These are phyloP conservation scores for Agrochola lychnidis DNA, from an alignment of 2,888 invertebrate genomes.

Conservation along the genomic window DNA sequence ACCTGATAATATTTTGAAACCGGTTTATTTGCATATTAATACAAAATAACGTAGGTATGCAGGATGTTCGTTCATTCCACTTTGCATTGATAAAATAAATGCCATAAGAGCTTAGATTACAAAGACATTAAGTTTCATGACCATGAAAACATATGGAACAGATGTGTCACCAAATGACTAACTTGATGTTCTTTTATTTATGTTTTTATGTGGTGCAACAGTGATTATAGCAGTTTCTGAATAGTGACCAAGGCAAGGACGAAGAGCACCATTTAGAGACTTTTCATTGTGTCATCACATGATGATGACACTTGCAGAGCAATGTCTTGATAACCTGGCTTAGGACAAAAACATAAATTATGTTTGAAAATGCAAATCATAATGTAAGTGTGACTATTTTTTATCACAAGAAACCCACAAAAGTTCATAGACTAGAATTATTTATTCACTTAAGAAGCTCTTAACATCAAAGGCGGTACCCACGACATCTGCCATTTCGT, in stretches of 20 bases:
- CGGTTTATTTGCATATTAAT: conserved; percentile 47
- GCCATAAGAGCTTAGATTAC: conserved; percentile 2
- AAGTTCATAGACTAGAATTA: background rate
- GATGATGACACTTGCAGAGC: background rate
- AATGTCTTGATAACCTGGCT: background rate
- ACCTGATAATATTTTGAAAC: conserved; percentile 41
- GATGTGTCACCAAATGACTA: conserved; percentile 43
- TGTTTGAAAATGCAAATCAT: background rate
- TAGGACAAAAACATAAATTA: background rate
- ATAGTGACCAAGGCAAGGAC: conserved; percentile 1
- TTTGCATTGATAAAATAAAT: conserved; percentile 17
- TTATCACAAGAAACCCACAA: background rate
- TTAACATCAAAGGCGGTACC: background rate
- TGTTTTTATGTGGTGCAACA: conserved; percentile 28
- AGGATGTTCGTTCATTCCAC: conserved; percentile 14
- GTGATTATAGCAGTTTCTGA: background rate
- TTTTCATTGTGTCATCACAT: background rate
- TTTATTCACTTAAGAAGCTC: background rate
- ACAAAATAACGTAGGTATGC: conserved; percentile 9
- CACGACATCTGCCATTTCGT: conserved; percentile 7
- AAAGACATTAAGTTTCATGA: conserved; percentile 11
- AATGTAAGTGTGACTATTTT: background rate
- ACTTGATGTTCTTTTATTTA: conserved; percentile 10
- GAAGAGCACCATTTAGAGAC: background rate
- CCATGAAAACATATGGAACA: conserved; percentile 35